Base-by-base conservation (phyloP, 1,140 invertebrate genomes). In the honey bee (Apis mellifera) region DNA sequence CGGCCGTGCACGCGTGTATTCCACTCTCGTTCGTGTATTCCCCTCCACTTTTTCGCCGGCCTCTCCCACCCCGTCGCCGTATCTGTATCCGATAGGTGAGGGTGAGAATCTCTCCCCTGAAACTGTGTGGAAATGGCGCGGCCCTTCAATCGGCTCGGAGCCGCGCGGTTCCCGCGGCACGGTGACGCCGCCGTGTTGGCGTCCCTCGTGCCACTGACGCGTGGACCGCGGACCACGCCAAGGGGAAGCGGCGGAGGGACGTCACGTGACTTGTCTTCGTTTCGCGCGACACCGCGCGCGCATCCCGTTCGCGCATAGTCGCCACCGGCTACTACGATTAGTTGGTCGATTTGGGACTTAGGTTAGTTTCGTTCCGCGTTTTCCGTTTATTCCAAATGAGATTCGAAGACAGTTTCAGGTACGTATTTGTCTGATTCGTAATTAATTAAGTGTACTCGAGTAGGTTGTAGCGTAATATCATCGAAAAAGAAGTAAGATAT, bases 221-320 rank as follows among this genome's bases (percentile, higher is more conserved):
- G 42, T 21, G 52, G 17, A 26, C 19, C 59, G 21, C 23, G 55
- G 8, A 23, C 54, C 52, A 26, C 17, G n/a, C 19, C 32, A 15
- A 23, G 54, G 23, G 62, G 64, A 2, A 5, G 21, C 48, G 80
- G 65, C 19, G 21, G 71, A 73, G 77, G 73, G 90, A n/a, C n/a
- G 90, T 93, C 92, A 90, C 89, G 89, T 91, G 89, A 90, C 87
- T 92, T 91, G 90, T 92, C 91, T 90, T 87, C 76, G 70, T 88
- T 90, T 82, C 87, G 88, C 86, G 84, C 79, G 77, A 85, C 62
- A 80, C 66, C 78, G 84, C 81, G 78, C 87, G 89, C 91, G 88
- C 90, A 85, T 90, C 90, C 90, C 89, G 90, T 86, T 84, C 90
- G 89, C 89, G 89, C 89, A 55, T 9, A 89, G 89, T 89, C 89